These are phyloP conservation scores for Arctocebus calabarensis DNA, from an alignment of 2,797 vertebrate genomes.

Conservation along the genomic window DNA sequence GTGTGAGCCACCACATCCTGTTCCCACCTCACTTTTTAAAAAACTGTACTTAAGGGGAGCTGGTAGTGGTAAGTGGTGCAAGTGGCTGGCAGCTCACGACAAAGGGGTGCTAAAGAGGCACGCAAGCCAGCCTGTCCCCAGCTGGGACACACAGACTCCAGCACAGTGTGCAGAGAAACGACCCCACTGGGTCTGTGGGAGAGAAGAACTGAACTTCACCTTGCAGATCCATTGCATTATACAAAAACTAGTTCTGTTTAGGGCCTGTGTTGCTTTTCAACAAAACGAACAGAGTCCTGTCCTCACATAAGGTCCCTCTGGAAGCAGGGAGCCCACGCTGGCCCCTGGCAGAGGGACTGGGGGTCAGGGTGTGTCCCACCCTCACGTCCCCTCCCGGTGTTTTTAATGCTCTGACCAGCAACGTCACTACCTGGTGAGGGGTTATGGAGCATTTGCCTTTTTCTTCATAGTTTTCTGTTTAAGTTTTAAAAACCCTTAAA, in stretches of 20 bases:
- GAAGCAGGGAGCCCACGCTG: background rate
- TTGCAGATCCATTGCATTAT: fast-evolving
- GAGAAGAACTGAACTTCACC: background rate
- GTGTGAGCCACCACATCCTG: too few relatives aligned
- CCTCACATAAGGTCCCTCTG: fast-evolving
- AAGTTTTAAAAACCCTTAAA: background rate
- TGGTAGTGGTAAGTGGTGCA: background rate
- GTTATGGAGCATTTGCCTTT: fast-evolving
- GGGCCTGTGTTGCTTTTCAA: background rate
- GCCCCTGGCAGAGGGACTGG: fast-evolving
- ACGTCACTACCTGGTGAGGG: background rate
- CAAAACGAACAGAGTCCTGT: fast-evolving
- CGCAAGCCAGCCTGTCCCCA: fast-evolving
- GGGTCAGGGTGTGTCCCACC: fast-evolving
- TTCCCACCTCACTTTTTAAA: background rate
- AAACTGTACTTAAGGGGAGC: background rate
- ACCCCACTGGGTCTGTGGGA: too few relatives aligned
- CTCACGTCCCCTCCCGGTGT: background rate
- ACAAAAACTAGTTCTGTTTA: background rate
- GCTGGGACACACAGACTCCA: background rate
- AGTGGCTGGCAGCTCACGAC: background rate
- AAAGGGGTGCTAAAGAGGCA: background rate
- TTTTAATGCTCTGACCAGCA: fast-evolving
- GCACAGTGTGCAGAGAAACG: too few relatives aligned
- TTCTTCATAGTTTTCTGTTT: background rate